These are phyloP conservation scores for Monochamus alternatus DNA, from an alignment of 2,888 invertebrate genomes.

Conservation along the genomic window DNA sequence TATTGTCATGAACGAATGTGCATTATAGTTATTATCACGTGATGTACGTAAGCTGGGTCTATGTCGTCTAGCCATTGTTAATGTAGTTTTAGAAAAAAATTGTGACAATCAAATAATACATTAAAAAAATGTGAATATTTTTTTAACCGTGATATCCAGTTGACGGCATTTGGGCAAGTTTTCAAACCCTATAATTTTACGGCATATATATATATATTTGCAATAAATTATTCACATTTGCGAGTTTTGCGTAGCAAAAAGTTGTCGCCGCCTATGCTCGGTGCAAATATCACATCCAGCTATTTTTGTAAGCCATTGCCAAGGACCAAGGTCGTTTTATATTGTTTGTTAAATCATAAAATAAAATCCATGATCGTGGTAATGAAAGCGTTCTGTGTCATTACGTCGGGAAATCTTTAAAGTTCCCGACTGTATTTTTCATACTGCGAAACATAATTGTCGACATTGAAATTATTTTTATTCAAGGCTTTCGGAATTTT, in stretches of 20 bases:
- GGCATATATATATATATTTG: no score
- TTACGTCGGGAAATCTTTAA: constrained; percentile 29
- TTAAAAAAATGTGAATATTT: no score
- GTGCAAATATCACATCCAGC: constrained; percentile 48
- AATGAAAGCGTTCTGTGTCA: constrained; percentile 37
- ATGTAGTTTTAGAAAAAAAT: no score
- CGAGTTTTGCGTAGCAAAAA: neutral
- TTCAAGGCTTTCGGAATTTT: constrained; percentile 41
- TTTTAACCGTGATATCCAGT: no score
- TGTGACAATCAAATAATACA: no score
- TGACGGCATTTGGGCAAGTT: no score
- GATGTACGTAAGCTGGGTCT: no score
- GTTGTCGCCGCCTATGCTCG: constrained; percentile 36
- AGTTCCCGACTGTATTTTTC: constrained; percentile 21
- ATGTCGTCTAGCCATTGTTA: no score
- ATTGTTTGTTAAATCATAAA: constrained; percentile 51
- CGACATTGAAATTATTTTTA: constrained; percentile 42
- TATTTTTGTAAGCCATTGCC: constrained; percentile 56
- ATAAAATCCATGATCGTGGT: constrained; percentile 44
- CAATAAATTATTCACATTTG: neutral
- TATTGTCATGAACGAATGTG: no score
- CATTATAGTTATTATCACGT: no score
- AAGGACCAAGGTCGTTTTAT: constrained; percentile 54
- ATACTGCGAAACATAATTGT: constrained; percentile 40
- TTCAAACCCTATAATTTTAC: no score